These are phyloP conservation scores for Acanthis flammea DNA, from an alignment of 2,797 vertebrate genomes.

Conservation along the genomic window DNA sequence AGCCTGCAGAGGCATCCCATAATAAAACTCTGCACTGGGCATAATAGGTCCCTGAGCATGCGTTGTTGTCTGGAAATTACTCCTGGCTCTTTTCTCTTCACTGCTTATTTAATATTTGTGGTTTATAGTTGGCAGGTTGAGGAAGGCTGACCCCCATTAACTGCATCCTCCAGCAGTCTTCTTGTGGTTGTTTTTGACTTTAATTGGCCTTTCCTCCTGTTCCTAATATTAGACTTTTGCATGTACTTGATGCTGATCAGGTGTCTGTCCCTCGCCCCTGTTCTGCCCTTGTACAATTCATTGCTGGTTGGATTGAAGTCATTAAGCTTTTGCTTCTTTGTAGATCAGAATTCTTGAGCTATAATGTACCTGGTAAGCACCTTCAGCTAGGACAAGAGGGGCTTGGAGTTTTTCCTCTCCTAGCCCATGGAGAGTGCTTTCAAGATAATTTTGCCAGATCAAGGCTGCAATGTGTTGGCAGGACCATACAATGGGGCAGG, in stretches of 20 bases:
- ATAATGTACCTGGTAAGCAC: not conserved
- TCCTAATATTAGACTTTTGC: not conserved
- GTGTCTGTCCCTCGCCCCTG: fast-evolving
- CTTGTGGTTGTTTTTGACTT: not conserved
- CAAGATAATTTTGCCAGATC: not conserved
- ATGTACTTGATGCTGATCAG: not conserved
- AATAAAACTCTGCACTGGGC: not conserved
- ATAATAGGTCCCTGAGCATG: not conserved
- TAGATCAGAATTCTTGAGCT: not conserved
- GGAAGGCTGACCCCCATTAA: not conserved
- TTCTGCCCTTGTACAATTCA: not conserved
- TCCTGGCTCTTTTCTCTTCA: not conserved
- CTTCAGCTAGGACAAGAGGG: not conserved
- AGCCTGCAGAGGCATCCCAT: not conserved
- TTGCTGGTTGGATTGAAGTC: not conserved
- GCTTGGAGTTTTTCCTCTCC: not conserved
- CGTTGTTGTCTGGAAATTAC: not conserved
- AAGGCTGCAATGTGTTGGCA: not conserved
- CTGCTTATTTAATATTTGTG: not conserved
- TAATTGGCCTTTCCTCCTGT: not conserved
- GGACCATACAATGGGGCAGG: not conserved
- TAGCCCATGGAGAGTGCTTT: not conserved
- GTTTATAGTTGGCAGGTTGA: not conserved
- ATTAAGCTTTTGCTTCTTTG: not conserved
- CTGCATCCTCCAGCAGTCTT: not conserved